Percentiles rank a stretch among this genome's conserved stretches.
phyloP scores from a whole-genome alignment of 2,797 vertebrate genomes.

The Amphiprion clarkii region DNA sequence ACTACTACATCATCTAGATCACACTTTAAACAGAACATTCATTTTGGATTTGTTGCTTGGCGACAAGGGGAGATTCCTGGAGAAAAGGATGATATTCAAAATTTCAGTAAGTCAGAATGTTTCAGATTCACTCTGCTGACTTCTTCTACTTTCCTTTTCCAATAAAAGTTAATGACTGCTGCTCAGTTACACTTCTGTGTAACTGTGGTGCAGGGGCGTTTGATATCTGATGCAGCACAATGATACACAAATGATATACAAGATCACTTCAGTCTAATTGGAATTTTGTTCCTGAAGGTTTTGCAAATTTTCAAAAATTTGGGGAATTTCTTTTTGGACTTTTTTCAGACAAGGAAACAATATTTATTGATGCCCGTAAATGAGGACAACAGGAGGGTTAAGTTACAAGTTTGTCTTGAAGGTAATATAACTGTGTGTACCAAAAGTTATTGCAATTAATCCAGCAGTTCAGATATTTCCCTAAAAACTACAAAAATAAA shows the following conservation, averaged over 20 bases:
- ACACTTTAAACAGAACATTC: background rate
- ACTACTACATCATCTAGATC: background rate
- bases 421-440: background rate
- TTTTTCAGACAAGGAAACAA: too few species aligned
- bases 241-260: too few species aligned
- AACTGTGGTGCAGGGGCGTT: background rate
- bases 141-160: conserved; percentile 15
- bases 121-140: conserved; percentile 11
- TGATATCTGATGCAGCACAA: background rate
- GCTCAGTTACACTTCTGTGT: background rate
- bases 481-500: background rate
- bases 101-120: background rate
- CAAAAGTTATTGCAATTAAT: background rate
- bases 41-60: background rate
- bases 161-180: background rate
- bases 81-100: conserved; percentile 4
- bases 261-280: too few species aligned
- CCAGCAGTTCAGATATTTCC: background rate
- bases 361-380: too few species aligned
- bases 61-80: background rate
- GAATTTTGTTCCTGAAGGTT: too few species aligned
- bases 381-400: background rate
- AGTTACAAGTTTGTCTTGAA: background rate
- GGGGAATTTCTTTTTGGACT: too few species aligned
- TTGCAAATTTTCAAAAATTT: too few species aligned